Evolutionary conservation across 2,888 invertebrate genomes (phyloP).

Genomic region (Volucella zonaria): DNA sequence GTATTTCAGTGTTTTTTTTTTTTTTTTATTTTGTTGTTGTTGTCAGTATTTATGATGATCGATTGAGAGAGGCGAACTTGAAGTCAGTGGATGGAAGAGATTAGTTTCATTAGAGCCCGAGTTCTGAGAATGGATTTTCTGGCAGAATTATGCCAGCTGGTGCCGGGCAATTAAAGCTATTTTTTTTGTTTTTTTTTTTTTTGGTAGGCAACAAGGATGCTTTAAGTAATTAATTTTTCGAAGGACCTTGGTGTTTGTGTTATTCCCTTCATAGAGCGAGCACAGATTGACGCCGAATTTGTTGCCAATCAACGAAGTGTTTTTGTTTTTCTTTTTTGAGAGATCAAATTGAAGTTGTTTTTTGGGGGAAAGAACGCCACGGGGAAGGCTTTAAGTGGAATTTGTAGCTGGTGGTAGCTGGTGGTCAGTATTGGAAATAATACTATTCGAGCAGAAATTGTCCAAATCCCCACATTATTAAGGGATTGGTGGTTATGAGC

Average conservation of each 20-base stretch:
- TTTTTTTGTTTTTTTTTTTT: background rate
- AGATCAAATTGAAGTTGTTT: too few species aligned
- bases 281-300: too few species aligned
- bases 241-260: background rate
- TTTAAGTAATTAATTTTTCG: constrained; percentile 12
- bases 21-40: constrained; percentile 1
- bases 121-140: constrained; percentile 3
- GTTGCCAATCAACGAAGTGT: too few species aligned
- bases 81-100: background rate
- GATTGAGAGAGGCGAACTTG: background rate
- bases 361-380: too few species aligned
- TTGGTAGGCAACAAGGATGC: background rate
- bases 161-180: background rate
- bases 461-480: too few species aligned
- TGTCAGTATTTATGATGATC: background rate
- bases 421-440: too few species aligned
- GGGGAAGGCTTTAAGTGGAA: too few species aligned
- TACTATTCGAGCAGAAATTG: too few species aligned
- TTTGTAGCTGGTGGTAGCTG: too few species aligned
- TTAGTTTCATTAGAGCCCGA: constrained; percentile 4
- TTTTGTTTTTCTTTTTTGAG: too few species aligned
- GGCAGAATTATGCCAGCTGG: constrained; percentile 5
- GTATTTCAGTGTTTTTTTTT: background rate
- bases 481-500: too few species aligned
- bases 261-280: constrained; percentile 1